Evolutionary conservation across 2,113 vertebrate genomes (phyloP).

Genomic region (Sprattus sprattus): DNA sequence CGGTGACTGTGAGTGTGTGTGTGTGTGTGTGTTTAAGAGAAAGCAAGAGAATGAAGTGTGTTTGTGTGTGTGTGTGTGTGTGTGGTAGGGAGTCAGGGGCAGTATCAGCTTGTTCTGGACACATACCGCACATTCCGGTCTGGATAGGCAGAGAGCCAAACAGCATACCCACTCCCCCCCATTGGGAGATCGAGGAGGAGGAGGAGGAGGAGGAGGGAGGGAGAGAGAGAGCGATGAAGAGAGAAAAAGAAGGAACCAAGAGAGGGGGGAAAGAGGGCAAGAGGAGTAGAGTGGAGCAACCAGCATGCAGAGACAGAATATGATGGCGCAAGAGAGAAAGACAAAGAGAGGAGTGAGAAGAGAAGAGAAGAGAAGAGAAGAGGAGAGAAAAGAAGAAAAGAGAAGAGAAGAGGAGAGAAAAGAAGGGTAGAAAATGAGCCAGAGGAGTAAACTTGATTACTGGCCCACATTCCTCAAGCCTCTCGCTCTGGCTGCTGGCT

Average conservation of each 20-base stretch:
- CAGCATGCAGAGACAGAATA: neutral
- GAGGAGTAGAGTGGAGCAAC: neutral
- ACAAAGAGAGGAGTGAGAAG: constrained; percentile 5
- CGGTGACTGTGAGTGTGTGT: constrained; percentile 15
- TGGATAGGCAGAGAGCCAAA: constrained; percentile 51
- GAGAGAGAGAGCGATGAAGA: neutral
- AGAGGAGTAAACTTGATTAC: constrained; percentile 58
- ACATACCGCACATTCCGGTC: constrained; percentile 70
- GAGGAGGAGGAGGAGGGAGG: neutral
- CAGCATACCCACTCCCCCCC: constrained; percentile 44
- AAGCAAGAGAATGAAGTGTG: neutral
- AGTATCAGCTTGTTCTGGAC: constrained; percentile 53
- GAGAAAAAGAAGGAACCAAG: neutral
- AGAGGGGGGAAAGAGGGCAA: neutral
- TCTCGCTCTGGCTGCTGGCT: constrained; percentile 19
- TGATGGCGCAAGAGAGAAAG: neutral
- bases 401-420: constrained; percentile 18
- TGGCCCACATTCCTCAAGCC: constrained; percentile 55
- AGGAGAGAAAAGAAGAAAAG: neutral
- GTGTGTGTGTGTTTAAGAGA: too few species aligned
- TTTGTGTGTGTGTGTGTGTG: constrained; percentile 42
- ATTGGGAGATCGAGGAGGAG: neutral
- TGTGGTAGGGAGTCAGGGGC: constrained; percentile 20
- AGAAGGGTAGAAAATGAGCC: constrained; percentile 25
- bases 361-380: constrained; percentile 3